phyloP scores from a whole-genome alignment of 2,113 vertebrate genomes.

The Hydropotes inermis region DNA sequence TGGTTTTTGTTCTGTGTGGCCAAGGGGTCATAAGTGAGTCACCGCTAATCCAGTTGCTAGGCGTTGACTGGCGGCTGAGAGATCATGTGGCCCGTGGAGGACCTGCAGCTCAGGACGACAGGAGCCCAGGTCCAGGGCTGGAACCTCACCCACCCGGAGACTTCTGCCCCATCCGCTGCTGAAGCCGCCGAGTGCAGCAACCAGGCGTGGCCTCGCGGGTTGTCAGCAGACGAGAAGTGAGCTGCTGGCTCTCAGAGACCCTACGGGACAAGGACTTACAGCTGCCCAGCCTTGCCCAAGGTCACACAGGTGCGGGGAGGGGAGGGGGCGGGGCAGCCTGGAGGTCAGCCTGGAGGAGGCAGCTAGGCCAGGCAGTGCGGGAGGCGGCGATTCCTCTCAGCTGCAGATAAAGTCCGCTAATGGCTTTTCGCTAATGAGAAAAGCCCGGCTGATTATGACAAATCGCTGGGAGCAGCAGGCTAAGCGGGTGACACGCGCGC shows the following conservation, averaged over 20 bases:
- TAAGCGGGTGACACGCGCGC: conserved; percentile 95
- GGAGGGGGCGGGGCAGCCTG: not conserved
- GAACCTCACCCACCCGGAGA: not conserved
- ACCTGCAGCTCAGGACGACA: not conserved
- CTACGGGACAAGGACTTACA: not conserved
- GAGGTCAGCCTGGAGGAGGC: not conserved
- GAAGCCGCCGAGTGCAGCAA: not conserved
- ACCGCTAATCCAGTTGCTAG: not conserved
- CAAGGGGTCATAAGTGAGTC: not conserved
- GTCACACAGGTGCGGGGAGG: fast-evolving
- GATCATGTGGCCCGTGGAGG: not conserved
- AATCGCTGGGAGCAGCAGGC: conserved; percentile 94
- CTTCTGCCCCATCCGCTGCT: not conserved
- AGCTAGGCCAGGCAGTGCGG: not conserved
- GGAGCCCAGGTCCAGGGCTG: not conserved
- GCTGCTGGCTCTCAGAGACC: not conserved
- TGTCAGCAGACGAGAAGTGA: not conserved
- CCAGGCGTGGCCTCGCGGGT: not conserved
- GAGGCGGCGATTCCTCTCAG: conserved; percentile 87
- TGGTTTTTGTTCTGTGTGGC: too few species aligned
- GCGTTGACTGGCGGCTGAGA: not conserved
- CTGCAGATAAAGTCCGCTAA: conserved; percentile 91
- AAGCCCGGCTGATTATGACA: conserved; percentile 96
- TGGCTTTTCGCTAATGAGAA: conserved; percentile 98
- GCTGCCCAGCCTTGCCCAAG: not conserved